Evolutionary conservation across 2,797 vertebrate genomes (phyloP), one percentile per base, ranked within the genome.

Genomic region (Melanotaenia maccullochi): DNA sequence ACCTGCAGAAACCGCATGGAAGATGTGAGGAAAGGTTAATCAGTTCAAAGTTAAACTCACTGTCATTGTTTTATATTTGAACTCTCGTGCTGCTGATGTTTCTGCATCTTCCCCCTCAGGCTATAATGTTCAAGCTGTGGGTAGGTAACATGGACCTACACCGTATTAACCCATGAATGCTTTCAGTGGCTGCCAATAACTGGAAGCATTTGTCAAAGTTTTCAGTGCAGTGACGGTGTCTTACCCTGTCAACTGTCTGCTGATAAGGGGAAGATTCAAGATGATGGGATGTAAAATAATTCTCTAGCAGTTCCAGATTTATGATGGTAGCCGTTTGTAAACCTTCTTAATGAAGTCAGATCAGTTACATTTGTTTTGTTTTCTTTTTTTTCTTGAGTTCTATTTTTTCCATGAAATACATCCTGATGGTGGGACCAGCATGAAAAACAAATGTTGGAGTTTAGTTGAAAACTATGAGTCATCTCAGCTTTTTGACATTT

Each of bases 101-200:
- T 87, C 66, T 83, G 38, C 76, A 54, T 84, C 82, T 73, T 71
- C 74, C 78, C 82, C 65, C 32, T 81, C 66, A 94, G 93, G 89
- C 88, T 76, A 55, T 93, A 87, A 90, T 92, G 86, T 91, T 93
- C 89, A 92, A 87, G 86, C 85, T 93, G 60, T 93, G 93, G 93
- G 94, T 94, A 94, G 90, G 93, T 94, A 93, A 91, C 77, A 65
- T 49, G 59, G 74, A 84, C 62, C 75, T 57, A 54, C 55, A 64
- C 20, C 65, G 36, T 73, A 32, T 68, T 40, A 30, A 76, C 16
- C 58, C 52, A 44, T 81, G 74, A 92, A 94, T 94, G 91, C 90
- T 93, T 93, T 91, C 83, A 61, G 44, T 77, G 70, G 64, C 51
- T 55, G 59, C 36, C 65, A 57, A 72, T 65, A 61, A 70, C 76